Percentiles rank a stretch among this genome's conserved stretches.
These are phyloP conservation scores for Mesochorus sp. DNA, from an alignment of 2,888 invertebrate species.

Conservation along the genomic window DNA sequence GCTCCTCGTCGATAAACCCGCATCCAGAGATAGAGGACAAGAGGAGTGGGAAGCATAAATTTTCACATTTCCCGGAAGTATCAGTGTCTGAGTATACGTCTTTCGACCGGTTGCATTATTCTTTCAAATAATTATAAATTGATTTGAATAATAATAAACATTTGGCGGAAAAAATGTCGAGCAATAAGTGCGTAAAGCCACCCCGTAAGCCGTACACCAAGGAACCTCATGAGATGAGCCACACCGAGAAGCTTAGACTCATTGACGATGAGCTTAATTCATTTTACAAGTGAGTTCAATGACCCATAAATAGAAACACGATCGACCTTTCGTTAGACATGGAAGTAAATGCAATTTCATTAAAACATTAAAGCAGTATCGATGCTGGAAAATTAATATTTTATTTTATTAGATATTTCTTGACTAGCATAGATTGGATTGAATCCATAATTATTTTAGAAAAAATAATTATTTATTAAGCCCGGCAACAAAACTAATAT, in stretches of 20 bases:
- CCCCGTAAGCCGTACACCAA: slow-evolving; percentile 76
- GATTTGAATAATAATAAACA: too few relatives aligned
- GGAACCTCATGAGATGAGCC: slow-evolving; percentile 80
- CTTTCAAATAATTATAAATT: too few relatives aligned
- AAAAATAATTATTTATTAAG: too few relatives aligned
- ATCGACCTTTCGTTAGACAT: slow-evolving; percentile 8
- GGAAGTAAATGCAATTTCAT: too few relatives aligned
- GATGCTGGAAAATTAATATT: too few relatives aligned
- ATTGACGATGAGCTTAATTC: slow-evolving; percentile 80
- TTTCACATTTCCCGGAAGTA: slow-evolving; percentile 21
- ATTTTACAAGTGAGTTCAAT: slow-evolving; percentile 78
- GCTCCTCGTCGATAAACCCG: slow-evolving; percentile 50
- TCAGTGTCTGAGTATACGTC: slow-evolving; percentile 1
- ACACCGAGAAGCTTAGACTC: slow-evolving; percentile 78
- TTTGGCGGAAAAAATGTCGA: slow-evolving; percentile 70
- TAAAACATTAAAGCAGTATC: too few relatives aligned
- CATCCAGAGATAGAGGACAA: not conserved
- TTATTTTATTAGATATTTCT: not conserved
- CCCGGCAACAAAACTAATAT: too few relatives aligned
- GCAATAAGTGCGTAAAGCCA: slow-evolving; percentile 77
- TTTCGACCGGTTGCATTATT: not conserved
- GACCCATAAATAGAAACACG: not conserved
- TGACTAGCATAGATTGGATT: too few relatives aligned
- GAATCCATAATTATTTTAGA: too few relatives aligned
- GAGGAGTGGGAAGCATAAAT: not conserved